A percentile compares a stretch with the other conserved stretches of the same genome.
Conservation (phyloP, 53 echinoderm and acorn worm species). For the Holothuria scabra region DNA sequence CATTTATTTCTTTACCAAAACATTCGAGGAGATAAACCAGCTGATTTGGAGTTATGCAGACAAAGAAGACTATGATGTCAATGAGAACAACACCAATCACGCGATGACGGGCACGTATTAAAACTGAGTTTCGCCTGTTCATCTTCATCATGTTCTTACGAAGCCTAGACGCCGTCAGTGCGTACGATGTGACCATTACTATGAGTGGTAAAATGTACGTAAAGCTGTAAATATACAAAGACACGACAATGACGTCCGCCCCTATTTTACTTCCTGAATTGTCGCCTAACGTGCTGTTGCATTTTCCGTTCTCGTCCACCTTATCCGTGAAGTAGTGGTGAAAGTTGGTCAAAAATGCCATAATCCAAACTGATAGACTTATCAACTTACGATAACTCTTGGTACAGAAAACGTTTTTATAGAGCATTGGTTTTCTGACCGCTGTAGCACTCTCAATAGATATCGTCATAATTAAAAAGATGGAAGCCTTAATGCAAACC, state of each 20-base stretch:
- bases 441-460: conserved; percentile 25
- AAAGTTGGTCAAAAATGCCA: neutral
- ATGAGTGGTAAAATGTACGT: conserved; percentile 14
- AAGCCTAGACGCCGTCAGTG: conserved; percentile 16
- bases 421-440: conserved; percentile 15
- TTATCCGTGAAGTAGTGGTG: conserved; percentile 22
- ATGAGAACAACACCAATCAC: conserved; percentile 26
- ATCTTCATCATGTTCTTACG: conserved; percentile 22
- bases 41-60: conserved; percentile 20
- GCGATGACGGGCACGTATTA: conserved; percentile 15
- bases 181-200: conserved; percentile 15
- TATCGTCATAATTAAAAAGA: conserved; percentile 31
- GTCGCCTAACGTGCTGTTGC: neutral
- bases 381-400: conserved; percentile 11
- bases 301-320: conserved; percentile 3
- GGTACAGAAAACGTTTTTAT: conserved; percentile 13
- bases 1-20: neutral
- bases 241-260: neutral
- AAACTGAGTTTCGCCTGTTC: conserved; percentile 26
- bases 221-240: conserved; percentile 15
- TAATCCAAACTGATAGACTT: neutral
- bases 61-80: conserved; percentile 38
- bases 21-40: conserved; percentile 1
- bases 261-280: no score
- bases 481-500: conserved; percentile 16